Percentiles rank a stretch among this genome's conserved stretches.
Evolutionary conservation across 1,140 invertebrate species (phyloP).

Genomic region (Dendroctonus valens): DNA sequence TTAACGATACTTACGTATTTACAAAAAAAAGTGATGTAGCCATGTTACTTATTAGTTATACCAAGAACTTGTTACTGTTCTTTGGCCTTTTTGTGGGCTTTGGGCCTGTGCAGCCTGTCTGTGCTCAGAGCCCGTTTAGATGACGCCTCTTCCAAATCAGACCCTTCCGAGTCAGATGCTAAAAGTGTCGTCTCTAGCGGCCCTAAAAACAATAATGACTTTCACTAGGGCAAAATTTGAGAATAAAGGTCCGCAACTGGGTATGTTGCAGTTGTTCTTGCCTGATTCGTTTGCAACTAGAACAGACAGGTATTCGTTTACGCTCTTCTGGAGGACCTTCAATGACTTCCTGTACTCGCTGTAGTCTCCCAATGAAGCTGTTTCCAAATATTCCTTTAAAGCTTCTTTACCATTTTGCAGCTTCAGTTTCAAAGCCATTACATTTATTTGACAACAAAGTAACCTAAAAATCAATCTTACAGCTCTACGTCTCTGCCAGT

Average conservation of each 20-base stretch:
- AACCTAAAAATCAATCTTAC: no score
- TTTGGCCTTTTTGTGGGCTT: constrained; percentile 9
- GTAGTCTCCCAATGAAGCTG: constrained; percentile 19
- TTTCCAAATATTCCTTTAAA: constrained; percentile 23
- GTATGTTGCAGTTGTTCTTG: neutral
- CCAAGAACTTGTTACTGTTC: neutral
- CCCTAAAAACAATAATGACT: constrained; percentile 1
- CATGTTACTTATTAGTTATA: no score
- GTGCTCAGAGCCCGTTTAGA: constrained; percentile 19
- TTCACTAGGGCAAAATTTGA: neutral
- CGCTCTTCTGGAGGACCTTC: constrained; percentile 24
- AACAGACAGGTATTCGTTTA: constrained; percentile 29
- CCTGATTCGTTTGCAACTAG: constrained; percentile 25
- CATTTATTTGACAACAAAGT: neutral
- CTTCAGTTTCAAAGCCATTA: constrained; percentile 27
- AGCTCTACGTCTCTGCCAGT: no score
- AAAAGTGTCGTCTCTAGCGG: neutral
- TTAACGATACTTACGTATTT: constrained; percentile 35
- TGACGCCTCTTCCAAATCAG: constrained; percentile 22
- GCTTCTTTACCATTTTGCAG: constrained; percentile 19
- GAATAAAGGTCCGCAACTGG: constrained; percentile 1
- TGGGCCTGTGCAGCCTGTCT: constrained; percentile 11
- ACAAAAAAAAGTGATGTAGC: constrained; percentile 39
- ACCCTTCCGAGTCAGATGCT: constrained; percentile 4
- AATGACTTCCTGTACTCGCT: constrained; percentile 22